Conservation (phyloP, 1,140 invertebrate species). For the Papilio dardanus region DNA sequence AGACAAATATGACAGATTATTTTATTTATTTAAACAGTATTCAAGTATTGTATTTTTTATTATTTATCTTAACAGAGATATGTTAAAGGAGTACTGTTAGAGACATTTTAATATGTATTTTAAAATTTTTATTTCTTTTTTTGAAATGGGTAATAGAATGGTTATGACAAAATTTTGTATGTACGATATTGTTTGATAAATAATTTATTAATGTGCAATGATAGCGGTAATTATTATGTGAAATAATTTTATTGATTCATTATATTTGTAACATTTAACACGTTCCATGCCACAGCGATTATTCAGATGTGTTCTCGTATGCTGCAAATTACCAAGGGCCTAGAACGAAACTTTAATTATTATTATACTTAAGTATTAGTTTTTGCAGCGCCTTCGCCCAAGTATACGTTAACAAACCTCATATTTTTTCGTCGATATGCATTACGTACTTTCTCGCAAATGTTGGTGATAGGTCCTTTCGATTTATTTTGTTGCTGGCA, state of each 20-base stretch:
- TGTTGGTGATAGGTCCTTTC: no score
- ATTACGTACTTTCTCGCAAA: no score
- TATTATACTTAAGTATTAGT: no score
- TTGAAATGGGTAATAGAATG: no score
- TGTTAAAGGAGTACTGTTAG: no score
- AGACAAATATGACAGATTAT: not conserved
- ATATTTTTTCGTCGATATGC: no score
- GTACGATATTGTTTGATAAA: not conserved
- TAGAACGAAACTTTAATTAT: no score
- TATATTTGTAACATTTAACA: slow-evolving; percentile 2
- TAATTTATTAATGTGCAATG: not conserved
- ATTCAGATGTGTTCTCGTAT: not conserved
- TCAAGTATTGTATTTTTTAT: not conserved
- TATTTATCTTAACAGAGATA: no score
- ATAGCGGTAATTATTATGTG: not conserved
- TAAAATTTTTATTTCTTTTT: not conserved
- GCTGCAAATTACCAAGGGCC: no score
- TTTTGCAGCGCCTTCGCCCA: no score
- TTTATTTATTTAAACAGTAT: not conserved
- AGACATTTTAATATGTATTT: no score
- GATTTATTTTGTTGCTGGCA: not conserved
- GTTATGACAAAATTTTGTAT: not conserved
- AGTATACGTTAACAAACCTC: no score
- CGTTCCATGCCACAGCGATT: not conserved
- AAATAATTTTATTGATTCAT: not conserved